Evolutionary conservation across 2,797 vertebrate genomes (phyloP), one percentile per base, ranked within the genome.

Genomic region (Gila robusta): DNA sequence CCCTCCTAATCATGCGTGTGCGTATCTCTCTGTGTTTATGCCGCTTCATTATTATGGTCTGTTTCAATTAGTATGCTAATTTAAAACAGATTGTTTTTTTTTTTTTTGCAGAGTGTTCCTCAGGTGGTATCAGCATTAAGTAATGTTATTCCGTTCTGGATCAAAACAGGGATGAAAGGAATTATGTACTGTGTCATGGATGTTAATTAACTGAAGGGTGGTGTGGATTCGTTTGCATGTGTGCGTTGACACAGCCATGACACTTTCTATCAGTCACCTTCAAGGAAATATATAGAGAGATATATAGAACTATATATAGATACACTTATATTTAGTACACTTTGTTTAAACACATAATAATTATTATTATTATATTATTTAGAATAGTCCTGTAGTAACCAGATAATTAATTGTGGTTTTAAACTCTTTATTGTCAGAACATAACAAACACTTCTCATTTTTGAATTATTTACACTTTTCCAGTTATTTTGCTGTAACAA

Each of bases 41-140:
- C 41, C 10, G 80, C 86, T 81, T 79, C 84, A 83, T 90, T 91
- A 94, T 90, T 86, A 84, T 73, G 86, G 81, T 67, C 79, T 78
- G 86, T 93, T 94, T 92, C 91, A 94, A 94, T 95, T 92, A 93
- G 89, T 90, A 92, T 93, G 92, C 90, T 91, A 93, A 94, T 94
- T 91, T 90, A 71, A 88, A 85, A 87, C 64, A 86, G 79, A 90
- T 91, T 94, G 72, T 90, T 89, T 89, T 79, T 21, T 80, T 76
- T 79, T 62, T 49, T 49, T 17, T 16, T 16, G 47, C 81, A 79
- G 69, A 87, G 76, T 70, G 87, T 88, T 88, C 90, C 88, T 91
- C 88, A 81, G 87, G 90, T 91, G 92, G 85, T 74, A 87, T 87
- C 69, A 78, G 37, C 83, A 66, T 89, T 90, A 87, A 88, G 84